Conservation (phyloP, 2,113 vertebrate species). For the Oenanthe oenanthe region DNA sequence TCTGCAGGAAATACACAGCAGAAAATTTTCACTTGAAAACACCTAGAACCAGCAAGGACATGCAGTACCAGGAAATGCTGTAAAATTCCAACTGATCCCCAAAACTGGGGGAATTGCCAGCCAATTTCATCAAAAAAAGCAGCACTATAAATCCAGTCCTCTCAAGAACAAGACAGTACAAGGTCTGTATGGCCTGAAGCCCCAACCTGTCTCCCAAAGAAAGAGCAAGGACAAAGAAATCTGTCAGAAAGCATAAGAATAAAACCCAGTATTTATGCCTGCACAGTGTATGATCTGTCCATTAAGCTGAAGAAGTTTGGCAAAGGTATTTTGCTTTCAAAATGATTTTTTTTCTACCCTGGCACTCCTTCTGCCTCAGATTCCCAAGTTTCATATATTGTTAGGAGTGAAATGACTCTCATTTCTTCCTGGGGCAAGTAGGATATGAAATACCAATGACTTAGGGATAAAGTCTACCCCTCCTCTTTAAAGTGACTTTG, state of each 20-base stretch:
- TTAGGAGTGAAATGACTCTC: neutral
- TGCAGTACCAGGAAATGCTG: neutral
- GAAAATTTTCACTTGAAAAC: neutral
- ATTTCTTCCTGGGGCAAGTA: neutral
- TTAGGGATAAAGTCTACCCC: neutral
- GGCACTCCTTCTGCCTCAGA: neutral
- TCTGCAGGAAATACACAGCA: neutral
- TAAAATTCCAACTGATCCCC: neutral
- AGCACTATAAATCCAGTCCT: neutral
- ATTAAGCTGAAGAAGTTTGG: neutral
- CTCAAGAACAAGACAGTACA: neutral
- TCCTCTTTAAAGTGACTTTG: neutral
- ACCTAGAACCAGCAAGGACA: neutral
- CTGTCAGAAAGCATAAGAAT: neutral
- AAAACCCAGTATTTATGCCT: neutral
- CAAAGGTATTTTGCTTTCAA: neutral
- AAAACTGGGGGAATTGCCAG: neutral
- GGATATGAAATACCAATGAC: neutral
- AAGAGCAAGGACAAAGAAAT: neutral
- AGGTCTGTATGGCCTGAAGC: neutral
- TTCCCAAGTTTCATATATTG: neutral
- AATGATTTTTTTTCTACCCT: neutral
- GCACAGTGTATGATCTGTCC: neutral
- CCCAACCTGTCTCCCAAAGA: neutral
- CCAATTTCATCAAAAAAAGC: neutral